Conservation (phyloP, 2,113 vertebrate genomes). For the Rhipidura dahli region DNA sequence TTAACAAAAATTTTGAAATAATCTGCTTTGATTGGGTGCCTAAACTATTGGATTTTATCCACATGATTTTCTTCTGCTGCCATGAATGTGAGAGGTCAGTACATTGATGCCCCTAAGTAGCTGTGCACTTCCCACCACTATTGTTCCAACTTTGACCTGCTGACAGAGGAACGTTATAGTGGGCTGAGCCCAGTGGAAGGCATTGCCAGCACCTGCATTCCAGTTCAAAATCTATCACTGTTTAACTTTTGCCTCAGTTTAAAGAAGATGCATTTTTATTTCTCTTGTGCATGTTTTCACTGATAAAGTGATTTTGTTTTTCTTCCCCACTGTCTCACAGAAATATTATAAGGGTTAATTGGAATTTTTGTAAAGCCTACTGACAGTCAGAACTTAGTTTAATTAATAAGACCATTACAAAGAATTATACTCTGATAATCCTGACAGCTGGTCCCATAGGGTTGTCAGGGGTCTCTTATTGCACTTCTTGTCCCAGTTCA, state of each 20-base stretch:
- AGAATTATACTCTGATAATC: neutral
- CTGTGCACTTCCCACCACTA: slow-evolving; percentile 34
- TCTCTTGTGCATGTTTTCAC: neutral
- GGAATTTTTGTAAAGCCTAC: neutral
- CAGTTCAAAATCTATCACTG: neutral
- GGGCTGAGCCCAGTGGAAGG: neutral
- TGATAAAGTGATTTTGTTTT: neutral
- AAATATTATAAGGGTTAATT: neutral
- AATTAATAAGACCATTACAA: neutral
- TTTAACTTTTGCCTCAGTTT: neutral
- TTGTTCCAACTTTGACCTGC: neutral
- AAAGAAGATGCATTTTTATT: neutral
- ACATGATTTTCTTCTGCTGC: neutral
- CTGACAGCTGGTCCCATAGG: neutral
- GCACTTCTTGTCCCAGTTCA: neutral
- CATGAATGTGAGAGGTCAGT: neutral
- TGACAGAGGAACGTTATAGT: neutral
- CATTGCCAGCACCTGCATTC: neutral
- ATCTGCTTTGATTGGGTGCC: neutral
- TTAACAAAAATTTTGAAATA: slow-evolving; percentile 24
- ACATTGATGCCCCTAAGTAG: neutral
- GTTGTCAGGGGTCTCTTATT: neutral
- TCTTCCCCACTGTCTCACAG: neutral
- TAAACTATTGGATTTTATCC: neutral
- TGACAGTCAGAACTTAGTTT: neutral